A percentile compares a stretch with the other conserved stretches of the same genome.
Conservation (phyloP, 2,797 vertebrate genomes). For the Rhynchonycteris naso region DNA sequence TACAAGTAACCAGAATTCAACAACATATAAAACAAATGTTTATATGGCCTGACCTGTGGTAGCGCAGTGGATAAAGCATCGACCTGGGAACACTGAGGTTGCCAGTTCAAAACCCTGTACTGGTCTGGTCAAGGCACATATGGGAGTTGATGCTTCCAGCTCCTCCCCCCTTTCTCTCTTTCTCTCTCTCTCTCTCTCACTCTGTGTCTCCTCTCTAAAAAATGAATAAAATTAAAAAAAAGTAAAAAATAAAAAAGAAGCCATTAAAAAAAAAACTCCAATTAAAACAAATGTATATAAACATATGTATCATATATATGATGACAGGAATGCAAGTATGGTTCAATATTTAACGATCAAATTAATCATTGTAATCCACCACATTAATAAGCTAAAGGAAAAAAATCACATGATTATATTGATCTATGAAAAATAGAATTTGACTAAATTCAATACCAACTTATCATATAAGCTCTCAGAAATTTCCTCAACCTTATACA, state of each 20-base stretch:
- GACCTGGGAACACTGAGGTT: too few relatives aligned
- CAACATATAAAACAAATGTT: background rate
- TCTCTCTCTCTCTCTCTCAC: too few relatives aligned
- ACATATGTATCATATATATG: background rate
- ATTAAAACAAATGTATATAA: background rate
- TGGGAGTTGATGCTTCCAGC: too few relatives aligned
- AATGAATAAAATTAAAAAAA: too few relatives aligned
- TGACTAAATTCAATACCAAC: background rate
- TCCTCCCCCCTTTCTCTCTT: too few relatives aligned
- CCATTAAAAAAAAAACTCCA: too few relatives aligned
- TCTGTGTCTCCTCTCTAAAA: too few relatives aligned
- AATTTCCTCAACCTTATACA: background rate
- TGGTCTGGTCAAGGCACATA: too few relatives aligned
- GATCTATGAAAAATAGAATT: background rate
- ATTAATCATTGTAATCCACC: background rate
- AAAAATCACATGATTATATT: background rate
- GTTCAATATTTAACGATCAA: background rate
- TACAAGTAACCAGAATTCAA: background rate
- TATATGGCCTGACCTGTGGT: too few relatives aligned
- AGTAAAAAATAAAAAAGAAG: too few relatives aligned
- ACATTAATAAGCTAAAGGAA: background rate
- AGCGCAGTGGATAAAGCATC: too few relatives aligned
- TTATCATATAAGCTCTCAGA: background rate
- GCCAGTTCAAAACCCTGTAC: too few relatives aligned
- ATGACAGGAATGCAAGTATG: background rate